Evolutionary conservation across 2,797 vertebrate genomes (phyloP).

Genomic region (Vespertilio murinus): DNA sequence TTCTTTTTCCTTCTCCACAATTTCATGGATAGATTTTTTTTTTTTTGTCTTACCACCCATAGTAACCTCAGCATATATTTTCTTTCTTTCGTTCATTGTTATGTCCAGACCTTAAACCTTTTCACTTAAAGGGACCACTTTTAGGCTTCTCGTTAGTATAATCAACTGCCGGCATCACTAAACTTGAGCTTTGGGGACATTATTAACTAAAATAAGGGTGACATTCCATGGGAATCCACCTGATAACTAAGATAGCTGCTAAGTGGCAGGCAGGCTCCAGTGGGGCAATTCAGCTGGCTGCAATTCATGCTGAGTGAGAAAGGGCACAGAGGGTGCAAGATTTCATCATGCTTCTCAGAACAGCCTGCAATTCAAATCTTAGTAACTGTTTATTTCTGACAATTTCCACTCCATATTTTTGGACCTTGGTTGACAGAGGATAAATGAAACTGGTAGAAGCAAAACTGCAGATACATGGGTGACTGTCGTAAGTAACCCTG

Average conservation of each 20-base stretch:
- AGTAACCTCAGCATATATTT: neutral
- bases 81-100: neutral
- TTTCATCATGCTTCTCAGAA: neutral
- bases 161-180: neutral
- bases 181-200: neutral
- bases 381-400: neutral
- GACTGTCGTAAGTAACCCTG: neutral
- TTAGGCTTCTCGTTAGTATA: neutral
- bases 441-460: neutral
- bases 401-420: neutral
- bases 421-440: neutral
- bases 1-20: neutral
- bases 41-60: neutral
- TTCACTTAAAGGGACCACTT: neutral
- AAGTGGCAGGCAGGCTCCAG: neutral
- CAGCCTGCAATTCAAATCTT: neutral
- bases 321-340: neutral
- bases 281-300: neutral
- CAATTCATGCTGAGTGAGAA: neutral
- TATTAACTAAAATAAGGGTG: neutral
- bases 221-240: neutral
- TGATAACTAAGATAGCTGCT: neutral
- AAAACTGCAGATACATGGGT: neutral
- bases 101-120: neutral
- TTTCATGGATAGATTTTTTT: neutral